phyloP scores from a whole-genome alignment of 2,113 vertebrate species.

The Trachemys scripta region DNA sequence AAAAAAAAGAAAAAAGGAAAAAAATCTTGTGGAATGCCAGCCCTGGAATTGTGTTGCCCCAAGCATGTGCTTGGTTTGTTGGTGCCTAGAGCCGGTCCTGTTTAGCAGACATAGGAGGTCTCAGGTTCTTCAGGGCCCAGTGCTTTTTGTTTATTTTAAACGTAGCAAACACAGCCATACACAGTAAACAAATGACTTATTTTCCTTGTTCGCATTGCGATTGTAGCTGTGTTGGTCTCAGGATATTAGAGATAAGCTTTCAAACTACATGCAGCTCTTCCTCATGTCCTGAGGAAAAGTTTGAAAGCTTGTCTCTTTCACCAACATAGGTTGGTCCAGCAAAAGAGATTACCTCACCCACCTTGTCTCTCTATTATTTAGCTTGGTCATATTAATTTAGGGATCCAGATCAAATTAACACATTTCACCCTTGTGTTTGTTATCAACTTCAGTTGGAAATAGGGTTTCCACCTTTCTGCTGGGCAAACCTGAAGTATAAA shows the following conservation, averaged over 20 bases:
- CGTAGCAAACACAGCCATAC: neutral
- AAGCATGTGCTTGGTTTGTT: too few relatives aligned
- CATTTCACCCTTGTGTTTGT: neutral
- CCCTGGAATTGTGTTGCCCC: too few relatives aligned
- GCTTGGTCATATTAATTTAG: conserved; percentile 9
- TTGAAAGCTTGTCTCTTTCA: neutral
- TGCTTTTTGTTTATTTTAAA: conserved; percentile 32
- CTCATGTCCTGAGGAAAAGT: neutral
- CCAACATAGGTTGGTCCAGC: neutral
- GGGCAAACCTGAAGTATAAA: neutral
- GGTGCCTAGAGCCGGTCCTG: too few relatives aligned
- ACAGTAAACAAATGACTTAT: neutral
- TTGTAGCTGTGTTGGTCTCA: neutral
- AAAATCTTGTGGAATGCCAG: too few relatives aligned
- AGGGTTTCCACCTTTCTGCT: neutral
- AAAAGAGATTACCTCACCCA: neutral
- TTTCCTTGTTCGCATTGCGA: neutral
- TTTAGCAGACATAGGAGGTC: conserved; percentile 2
- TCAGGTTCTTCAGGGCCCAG: conserved; percentile 8
- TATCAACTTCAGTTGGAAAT: neutral
- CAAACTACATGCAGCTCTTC: neutral
- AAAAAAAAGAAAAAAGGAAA: too few relatives aligned
- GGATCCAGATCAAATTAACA: neutral
- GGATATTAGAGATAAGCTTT: neutral
- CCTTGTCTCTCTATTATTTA: neutral